Percentiles rank a stretch among this genome's conserved stretches.
phyloP scores from a whole-genome alignment of 2,797 vertebrate genomes.

The Enteromius afrohamiltoni region DNA sequence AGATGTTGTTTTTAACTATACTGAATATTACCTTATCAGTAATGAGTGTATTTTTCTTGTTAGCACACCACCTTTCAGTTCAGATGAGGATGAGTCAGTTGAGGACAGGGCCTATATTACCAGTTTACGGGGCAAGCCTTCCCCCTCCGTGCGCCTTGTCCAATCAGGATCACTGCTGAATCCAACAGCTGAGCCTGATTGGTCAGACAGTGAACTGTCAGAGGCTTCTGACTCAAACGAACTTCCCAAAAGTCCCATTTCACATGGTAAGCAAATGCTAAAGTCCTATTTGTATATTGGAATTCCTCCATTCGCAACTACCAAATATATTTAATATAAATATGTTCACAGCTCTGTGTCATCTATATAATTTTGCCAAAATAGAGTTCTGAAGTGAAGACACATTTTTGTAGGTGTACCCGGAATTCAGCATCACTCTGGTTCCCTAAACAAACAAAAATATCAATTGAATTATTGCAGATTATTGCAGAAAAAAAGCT shows the following conservation, averaged over 20 bases:
- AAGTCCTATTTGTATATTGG: background rate
- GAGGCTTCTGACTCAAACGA: conserved; percentile 46
- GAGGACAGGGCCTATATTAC: conserved; percentile 51
- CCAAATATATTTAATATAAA: background rate
- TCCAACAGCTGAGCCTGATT: conserved; percentile 46
- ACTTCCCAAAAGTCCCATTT: background rate
- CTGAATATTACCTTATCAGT: conserved; percentile 29
- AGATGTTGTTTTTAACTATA: conserved; percentile 17
- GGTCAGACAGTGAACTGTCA: conserved; percentile 68
- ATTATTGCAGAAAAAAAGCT: background rate
- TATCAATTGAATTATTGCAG: background rate
- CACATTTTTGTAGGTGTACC: background rate
- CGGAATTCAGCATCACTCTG: background rate
- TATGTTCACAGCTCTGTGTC: background rate
- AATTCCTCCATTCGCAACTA: background rate
- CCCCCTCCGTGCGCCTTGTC: conserved; percentile 30
- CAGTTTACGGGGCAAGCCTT: conserved; percentile 44
- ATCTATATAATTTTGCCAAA: background rate
- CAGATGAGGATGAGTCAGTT: conserved; percentile 64
- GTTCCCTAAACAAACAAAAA: background rate
- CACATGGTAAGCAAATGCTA: conserved; percentile 52
- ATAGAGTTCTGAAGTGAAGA: background rate
- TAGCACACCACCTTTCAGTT: conserved; percentile 77
- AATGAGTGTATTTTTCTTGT: conserved; percentile 21
- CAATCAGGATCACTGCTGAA: conserved; percentile 34